Evolutionary conservation across 2,888 invertebrate species (phyloP), one percentile per base, ranked within the genome.

Genomic region (Marronus borbonicus): DNA sequence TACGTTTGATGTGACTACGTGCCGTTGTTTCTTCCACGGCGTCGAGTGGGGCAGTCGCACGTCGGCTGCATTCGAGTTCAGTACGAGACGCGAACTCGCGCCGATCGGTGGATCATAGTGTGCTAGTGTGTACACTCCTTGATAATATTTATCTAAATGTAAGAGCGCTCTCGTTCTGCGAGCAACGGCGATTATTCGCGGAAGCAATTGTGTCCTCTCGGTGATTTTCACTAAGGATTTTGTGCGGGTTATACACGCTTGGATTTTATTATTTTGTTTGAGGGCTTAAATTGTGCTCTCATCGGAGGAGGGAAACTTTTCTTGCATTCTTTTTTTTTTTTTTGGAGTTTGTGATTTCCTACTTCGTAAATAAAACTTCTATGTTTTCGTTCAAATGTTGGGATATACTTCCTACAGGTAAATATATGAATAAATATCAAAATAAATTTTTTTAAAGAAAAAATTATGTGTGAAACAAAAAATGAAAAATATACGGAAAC

Each of bases 391-490:
- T 90, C 91, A 90, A 91, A 92, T 91, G 91, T 90, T 92, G 92
- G 92, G 92, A 90, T 92, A 92, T 91, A 92, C 93, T 91, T 89
- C 90, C 89, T 93, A 91, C 90, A 92, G 91, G 90, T 91, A 91
- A 62, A 62, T 62, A 62, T 31, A 62, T 14, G 1, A 24, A 62
- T 8, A 62, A 44, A 8, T 44, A 44, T 44, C 0, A 8, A 44
- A 8, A 44, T 2, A 44, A 44, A 2, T 0, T 8, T 8, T 39
- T 12, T 44, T 8, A 44, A 44, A 8, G 44, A 8, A 12, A 12
- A 44, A 10, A 10, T 12, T 44, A 8, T 10, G 44, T 10, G 44
- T 44, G 44, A 12, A 44, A 44, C 2, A 2, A 44, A 44, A 12
- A 44, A 44, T 2, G 44, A 10, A 44, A 44, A 44, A 44, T 12